Percentiles rank a stretch among this genome's conserved stretches.
Evolutionary conservation across 2,888 invertebrate species (phyloP).

Genomic region (Eristalinus aeneus): DNA sequence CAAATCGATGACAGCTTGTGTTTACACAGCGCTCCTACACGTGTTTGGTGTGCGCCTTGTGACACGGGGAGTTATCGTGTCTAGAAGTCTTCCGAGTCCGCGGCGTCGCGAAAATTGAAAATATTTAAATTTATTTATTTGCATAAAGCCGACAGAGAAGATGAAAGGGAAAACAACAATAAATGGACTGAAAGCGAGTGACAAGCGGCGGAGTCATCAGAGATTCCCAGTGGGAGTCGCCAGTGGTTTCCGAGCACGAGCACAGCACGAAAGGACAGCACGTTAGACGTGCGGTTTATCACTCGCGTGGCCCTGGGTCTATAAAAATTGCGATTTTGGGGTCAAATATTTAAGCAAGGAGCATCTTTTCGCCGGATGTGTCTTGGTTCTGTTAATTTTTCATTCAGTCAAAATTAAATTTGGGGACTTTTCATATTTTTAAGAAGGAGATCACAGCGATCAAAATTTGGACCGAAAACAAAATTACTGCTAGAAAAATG

Average conservation of each 20-base stretch:
- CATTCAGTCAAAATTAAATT: not conserved
- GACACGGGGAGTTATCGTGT: not conserved
- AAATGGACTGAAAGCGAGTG: not conserved
- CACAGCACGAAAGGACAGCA: not conserved
- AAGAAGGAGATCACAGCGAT: not conserved
- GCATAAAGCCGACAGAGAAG: not conserved
- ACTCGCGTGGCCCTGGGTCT: not conserved
- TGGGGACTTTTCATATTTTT: not conserved
- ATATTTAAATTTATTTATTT: conserved; percentile 9
- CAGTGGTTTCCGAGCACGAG: not conserved
- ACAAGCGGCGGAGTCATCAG: not conserved
- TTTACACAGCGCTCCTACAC: not conserved
- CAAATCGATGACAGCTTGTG: not conserved
- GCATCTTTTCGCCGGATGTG: not conserved
- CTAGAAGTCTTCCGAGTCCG: not conserved
- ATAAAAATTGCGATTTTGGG: not conserved
- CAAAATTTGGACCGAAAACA: no score
- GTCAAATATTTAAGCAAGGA: not conserved
- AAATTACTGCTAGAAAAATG: no score
- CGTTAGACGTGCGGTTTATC: not conserved
- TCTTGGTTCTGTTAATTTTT: not conserved
- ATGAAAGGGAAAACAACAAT: not conserved
- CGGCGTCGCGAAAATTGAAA: not conserved
- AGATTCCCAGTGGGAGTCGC: not conserved
- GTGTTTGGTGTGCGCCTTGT: not conserved